Percentiles rank a stretch among this genome's conserved stretches.
Conservation (phyloP, 1,140 invertebrate species). For the Samia ricini region DNA sequence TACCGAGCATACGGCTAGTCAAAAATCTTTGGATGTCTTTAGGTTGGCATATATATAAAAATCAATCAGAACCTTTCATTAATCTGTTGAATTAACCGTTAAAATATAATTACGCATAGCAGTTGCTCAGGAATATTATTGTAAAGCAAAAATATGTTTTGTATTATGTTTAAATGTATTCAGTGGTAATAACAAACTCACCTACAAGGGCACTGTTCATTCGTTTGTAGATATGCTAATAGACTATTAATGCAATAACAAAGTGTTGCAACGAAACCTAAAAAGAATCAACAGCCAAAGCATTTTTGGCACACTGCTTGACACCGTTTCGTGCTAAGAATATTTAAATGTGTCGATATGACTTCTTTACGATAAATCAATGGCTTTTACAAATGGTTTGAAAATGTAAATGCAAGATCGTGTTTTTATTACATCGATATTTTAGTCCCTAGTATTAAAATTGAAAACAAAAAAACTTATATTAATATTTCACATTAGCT, state of each 20-base stretch:
- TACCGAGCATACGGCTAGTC: too few species aligned
- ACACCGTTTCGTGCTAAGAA: conserved; percentile 17
- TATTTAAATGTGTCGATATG: conserved; percentile 4
- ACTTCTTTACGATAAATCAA: background rate
- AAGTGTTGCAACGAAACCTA: conserved; percentile 14
- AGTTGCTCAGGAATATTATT: background rate
- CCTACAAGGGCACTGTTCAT: background rate
- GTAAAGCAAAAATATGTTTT: background rate
- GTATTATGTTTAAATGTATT: background rate
- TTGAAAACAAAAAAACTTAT: too few species aligned
- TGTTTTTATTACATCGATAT: too few species aligned
- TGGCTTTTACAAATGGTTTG: too few species aligned
- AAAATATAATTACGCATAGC: too few species aligned
- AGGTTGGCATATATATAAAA: too few species aligned
- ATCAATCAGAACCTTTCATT: too few species aligned
- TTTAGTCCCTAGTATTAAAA: too few species aligned
- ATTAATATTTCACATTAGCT: too few species aligned
- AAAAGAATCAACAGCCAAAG: conserved; percentile 15
- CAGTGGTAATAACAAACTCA: background rate
- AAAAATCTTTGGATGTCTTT: too few species aligned
- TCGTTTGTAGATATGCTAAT: conserved; percentile 1
- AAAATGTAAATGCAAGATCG: too few species aligned
- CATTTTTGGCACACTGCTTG: conserved; percentile 16
- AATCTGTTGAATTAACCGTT: too few species aligned
- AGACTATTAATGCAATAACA: conserved; percentile 1